Base-by-base conservation (phyloP, 2,113 vertebrate genomes). In the Psilopogon haemacephalus region DNA sequence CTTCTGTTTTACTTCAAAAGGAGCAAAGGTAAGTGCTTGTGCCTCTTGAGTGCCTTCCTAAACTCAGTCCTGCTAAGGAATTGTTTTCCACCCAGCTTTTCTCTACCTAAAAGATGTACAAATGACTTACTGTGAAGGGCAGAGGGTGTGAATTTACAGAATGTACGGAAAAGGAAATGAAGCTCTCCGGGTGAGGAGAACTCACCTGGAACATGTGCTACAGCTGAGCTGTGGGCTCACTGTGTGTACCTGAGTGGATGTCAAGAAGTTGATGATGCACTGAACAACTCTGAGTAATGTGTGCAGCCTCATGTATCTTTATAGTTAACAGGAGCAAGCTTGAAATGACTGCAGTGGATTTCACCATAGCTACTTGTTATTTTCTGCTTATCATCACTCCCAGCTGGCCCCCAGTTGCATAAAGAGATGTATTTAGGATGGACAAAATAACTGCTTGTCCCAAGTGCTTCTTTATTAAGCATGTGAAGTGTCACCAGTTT, bases 171-270 rank as follows among this genome's bases (percentile, higher is more conserved):
- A n/a, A 2, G 11, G 62, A 8, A 2, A 30, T 5, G 19, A 5
- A 62, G 13, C 0, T 64, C 81, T 15, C 16, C 7, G n/a, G 38
- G 24, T n/a, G 17, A 37, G 1, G 65, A 56, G 71, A 62, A 20
- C 72, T 58, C 17, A 6, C 37, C 33, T 50, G 78, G 38, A n/a
- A 59, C 8, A 1, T 0, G 1, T 28, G 73, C 16, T 5, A 8
- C 33, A 62, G 54, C 6, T 3, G 48, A 8, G 50, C 40, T 68
- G 33, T 5, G 35, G 54, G 15, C 8, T n/a, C 86, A 42, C 46
- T n/a, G 28, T 32, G 30, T 20, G 1, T 1, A 0, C 48, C 48
- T 50, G 48, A 50, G 48, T 4, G 11, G 13, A 2, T 19, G 42
- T 19, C 42, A 17, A 23, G 32, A 23, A 2, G 19, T 1, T 40